Base-by-base conservation (phyloP, 30 jellyfish, hydroid and myxozoan genomes). In the Catostylus mosaicus region DNA sequence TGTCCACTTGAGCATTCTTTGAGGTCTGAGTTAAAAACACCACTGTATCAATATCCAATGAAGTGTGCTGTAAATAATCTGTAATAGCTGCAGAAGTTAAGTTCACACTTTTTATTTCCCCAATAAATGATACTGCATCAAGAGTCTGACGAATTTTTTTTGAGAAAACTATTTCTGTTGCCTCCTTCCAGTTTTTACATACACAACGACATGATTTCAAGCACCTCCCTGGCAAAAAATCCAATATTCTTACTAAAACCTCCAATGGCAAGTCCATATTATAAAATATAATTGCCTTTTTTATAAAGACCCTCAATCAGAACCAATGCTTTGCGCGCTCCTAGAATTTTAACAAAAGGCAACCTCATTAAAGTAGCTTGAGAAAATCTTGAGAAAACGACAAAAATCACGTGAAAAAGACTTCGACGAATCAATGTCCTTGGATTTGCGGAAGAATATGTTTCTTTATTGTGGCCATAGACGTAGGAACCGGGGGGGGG, bases 201-300 rank as follows among this genome's bases (percentile, higher is more conserved):
- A 76, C 88, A 54, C 77, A 24, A 22, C 72, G 37, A 40, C 78
- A 76, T 19, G 32, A 7, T 14, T 59, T 60, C 10, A 76, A 43
- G 32, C 32, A 46, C 0, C 50, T 59, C 19, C 88, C 88, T 1
- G 88, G 88, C 23, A 76, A 40, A 33, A 36, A 76, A 35, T 76
- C 88, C 33, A 76, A 62, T 16, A 76, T 56, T 24, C 70, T 76
- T 0, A 76, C 88, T 1, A 76, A 20, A 6, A 76, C 24, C 69
- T 76, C 88, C 34, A 76, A 40, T 12, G 88, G 88, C 43, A 76
- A 30, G 22, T 23, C n/a, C n/a, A n/a, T n/a, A n/a, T n/a, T n/a
- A n/a, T n/a, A n/a, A n/a, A n/a, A n/a, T n/a, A n/a, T n/a, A n/a
- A n/a, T n/a, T n/a, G n/a, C n/a, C n/a, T n/a, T n/a, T n/a, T n/a